Evolutionary conservation across 2,113 vertebrate genomes (phyloP).

Genomic region (Erythrolamprus reginae): DNA sequence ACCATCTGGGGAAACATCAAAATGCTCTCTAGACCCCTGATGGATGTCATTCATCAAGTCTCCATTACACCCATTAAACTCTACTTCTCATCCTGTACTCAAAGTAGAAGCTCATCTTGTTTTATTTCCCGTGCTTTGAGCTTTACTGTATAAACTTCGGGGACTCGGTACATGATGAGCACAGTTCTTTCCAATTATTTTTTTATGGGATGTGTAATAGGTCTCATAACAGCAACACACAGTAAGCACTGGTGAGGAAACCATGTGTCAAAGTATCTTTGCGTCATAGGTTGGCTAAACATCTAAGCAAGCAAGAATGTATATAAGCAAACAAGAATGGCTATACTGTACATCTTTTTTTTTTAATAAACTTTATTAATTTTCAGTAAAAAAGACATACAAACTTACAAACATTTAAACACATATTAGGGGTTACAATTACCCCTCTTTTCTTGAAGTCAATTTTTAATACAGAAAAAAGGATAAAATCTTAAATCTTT

Average conservation of each 20-base stretch:
- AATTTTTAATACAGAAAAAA: too few relatives aligned
- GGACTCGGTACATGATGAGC: not conserved
- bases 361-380: too few relatives aligned
- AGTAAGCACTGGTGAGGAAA: not conserved
- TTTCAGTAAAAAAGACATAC: too few relatives aligned
- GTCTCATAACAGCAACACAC: not conserved
- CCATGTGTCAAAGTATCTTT: not conserved
- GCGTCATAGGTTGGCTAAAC: not conserved
- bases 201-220: not conserved
- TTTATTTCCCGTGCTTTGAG: not conserved
- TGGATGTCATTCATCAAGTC: not conserved
- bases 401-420: too few relatives aligned
- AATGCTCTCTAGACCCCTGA: not conserved
- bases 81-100: not conserved
- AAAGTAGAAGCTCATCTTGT: not conserved
- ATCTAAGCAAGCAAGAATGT: not conserved
- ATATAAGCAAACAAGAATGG: too few relatives aligned
- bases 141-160: not conserved
- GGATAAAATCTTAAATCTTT: too few relatives aligned
- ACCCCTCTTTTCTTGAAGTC: too few relatives aligned
- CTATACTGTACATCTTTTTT: too few relatives aligned
- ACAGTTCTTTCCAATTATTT: not conserved
- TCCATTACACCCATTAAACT: not conserved
- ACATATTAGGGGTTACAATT: too few relatives aligned
- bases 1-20: not conserved